These are phyloP conservation scores for Exephanes ischioxanthus DNA, from an alignment of 2,888 invertebrate species.

Conservation along the genomic window DNA sequence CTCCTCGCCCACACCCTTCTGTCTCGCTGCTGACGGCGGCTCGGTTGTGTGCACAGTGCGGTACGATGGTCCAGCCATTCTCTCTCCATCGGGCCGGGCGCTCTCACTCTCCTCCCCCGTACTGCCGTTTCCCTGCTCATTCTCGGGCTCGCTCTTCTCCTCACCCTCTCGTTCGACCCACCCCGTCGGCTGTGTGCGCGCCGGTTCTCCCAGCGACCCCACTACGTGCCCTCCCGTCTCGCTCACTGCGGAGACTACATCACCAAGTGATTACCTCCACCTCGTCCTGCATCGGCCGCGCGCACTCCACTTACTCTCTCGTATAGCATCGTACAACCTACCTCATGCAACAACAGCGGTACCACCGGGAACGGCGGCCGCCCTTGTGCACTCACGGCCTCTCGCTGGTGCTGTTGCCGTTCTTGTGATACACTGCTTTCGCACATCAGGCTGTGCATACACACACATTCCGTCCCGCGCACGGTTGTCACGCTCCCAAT, in stretches of 20 bases:
- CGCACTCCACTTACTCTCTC: conserved; percentile 49
- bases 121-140: conserved; percentile 39
- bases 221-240: conserved; percentile 60
- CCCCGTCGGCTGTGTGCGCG: conserved; percentile 38
- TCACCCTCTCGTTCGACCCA: conserved; percentile 58
- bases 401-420: conserved; percentile 34
- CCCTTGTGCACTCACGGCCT: conserved; percentile 51
- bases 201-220: conserved; percentile 21
- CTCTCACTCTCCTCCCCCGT: conserved; percentile 53
- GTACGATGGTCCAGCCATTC: conserved; percentile 59
- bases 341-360: conserved; percentile 25
- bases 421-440: conserved; percentile 54
- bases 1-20: conserved; percentile 60
- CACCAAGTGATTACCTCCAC: conserved; percentile 83
- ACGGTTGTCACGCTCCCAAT: conserved; percentile 47
- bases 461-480: conserved; percentile 28
- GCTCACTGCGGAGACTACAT: conserved; percentile 80
- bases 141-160: conserved; percentile 62
- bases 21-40: conserved; percentile 61
- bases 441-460: conserved; percentile 48
- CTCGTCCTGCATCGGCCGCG: conserved; percentile 63
- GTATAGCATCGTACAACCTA: conserved; percentile 37
- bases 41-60: conserved; percentile 55
- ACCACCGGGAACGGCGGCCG: conserved; percentile 24
- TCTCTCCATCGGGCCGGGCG: conserved; percentile 66